Evolutionary conservation across 2,888 invertebrate species (phyloP).

Genomic region (Pristionchus entomophagus): DNA sequence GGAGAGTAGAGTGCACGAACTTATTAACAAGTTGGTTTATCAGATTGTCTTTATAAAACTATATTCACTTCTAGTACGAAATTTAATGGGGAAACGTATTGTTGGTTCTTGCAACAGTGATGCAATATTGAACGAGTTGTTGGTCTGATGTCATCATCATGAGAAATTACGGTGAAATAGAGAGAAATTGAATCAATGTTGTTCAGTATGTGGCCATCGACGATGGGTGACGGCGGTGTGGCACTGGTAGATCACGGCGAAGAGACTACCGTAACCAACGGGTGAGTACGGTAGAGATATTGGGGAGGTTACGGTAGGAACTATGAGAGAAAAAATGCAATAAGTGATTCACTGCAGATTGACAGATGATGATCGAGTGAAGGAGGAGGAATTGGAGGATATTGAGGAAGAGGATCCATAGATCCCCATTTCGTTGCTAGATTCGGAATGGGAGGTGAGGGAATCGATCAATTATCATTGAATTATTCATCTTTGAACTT

Average conservation of each 20-base stretch:
- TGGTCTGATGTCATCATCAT: too few relatives aligned
- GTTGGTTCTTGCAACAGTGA: too few relatives aligned
- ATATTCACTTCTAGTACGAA: too few relatives aligned
- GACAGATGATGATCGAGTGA: neutral
- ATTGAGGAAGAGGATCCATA: neutral
- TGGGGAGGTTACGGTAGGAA: too few relatives aligned
- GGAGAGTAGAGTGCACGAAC: neutral
- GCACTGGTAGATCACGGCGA: neutral
- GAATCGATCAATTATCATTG: neutral
- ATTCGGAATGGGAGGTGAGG: neutral
- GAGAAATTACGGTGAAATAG: too few relatives aligned
- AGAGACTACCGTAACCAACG: neutral
- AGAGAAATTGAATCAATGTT: neutral
- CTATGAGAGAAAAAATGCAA: too few relatives aligned
- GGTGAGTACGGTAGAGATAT: neutral
- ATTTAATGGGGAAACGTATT: too few relatives aligned
- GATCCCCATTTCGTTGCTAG: neutral
- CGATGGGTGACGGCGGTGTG: neutral
- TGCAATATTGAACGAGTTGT: too few relatives aligned
- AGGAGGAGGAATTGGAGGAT: neutral
- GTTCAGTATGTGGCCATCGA: neutral
- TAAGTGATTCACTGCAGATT: neutral
- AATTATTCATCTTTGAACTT: neutral
- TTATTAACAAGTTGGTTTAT: neutral
- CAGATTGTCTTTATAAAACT: neutral